Evolutionary conservation across 2,113 vertebrate species (phyloP).

Genomic region (Petrocephalus microphthalmus): DNA sequence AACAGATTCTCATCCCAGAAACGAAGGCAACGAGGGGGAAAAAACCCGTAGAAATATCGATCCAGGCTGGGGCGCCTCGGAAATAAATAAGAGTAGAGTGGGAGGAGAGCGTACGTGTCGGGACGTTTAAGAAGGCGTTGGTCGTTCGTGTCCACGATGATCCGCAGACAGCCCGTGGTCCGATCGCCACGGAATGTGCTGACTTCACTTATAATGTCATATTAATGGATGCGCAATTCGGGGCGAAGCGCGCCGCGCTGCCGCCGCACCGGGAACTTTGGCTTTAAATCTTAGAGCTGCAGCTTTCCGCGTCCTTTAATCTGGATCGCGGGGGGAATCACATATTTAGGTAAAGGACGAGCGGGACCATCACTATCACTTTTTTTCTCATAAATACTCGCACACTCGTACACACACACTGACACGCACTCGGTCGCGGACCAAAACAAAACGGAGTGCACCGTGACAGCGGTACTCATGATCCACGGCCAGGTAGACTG

Average conservation of each 20-base stretch:
- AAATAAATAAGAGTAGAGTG: background rate
- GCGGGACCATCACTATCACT: background rate
- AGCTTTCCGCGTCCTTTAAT: constrained; percentile 4
- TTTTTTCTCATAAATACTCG: background rate
- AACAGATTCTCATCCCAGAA: background rate
- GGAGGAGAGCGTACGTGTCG: constrained; percentile 12
- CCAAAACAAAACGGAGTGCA: constrained; percentile 38
- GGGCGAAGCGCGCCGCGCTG: background rate
- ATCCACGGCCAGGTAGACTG: constrained; percentile 51
- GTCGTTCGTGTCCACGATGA: background rate
- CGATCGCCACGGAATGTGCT: background rate
- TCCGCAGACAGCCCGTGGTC: background rate
- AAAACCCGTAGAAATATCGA: background rate
- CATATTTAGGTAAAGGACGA: background rate
- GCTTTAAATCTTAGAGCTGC: background rate
- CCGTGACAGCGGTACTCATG: constrained; percentile 43
- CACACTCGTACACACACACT: background rate
- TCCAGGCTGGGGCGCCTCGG: background rate
- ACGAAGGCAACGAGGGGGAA: background rate
- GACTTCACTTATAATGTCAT: constrained; percentile 2
- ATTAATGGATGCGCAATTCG: background rate
- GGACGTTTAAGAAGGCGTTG: constrained; percentile 9
- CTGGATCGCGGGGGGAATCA: background rate
- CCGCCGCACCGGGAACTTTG: background rate
- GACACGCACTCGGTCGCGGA: constrained; percentile 12